Evolutionary conservation across 2,888 invertebrate species (phyloP).

Genomic region (Pseudococcus viburni): DNA sequence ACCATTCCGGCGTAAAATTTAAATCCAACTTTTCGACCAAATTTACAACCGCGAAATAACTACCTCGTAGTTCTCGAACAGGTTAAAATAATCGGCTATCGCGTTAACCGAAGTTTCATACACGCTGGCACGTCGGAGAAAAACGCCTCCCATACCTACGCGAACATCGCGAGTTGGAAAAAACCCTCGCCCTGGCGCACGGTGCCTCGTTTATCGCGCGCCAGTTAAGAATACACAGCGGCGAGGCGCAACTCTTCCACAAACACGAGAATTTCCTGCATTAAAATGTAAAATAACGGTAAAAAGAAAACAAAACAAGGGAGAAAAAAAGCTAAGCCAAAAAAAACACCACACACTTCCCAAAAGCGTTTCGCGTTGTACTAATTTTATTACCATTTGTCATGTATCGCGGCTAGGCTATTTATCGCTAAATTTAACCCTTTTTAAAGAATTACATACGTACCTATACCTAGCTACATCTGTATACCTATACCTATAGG

Average conservation of each 20-base stretch:
- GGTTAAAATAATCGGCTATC: not conserved
- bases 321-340: not conserved
- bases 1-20: not conserved
- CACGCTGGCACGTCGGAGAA: not conserved
- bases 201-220: not conserved
- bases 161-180: too few relatives aligned
- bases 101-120: not conserved
- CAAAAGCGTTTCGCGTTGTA: not conserved
- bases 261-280: not conserved
- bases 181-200: too few relatives aligned
- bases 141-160: too few relatives aligned
- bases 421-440: constrained; percentile 52
- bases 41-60: not conserved
- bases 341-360: not conserved
- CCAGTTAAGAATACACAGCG: too few relatives aligned
- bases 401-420: constrained; percentile 42
- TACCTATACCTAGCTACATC: not conserved
- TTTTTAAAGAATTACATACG: constrained; percentile 35
- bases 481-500: not conserved
- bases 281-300: not conserved
- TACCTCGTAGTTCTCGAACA: not conserved
- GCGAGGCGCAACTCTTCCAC: not conserved
- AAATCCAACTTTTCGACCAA: not conserved
- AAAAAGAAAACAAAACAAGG: not conserved
- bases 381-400: constrained; percentile 55